Conservation (phyloP, 2,113 vertebrate genomes). For the Crotophaga sulcirostris region DNA sequence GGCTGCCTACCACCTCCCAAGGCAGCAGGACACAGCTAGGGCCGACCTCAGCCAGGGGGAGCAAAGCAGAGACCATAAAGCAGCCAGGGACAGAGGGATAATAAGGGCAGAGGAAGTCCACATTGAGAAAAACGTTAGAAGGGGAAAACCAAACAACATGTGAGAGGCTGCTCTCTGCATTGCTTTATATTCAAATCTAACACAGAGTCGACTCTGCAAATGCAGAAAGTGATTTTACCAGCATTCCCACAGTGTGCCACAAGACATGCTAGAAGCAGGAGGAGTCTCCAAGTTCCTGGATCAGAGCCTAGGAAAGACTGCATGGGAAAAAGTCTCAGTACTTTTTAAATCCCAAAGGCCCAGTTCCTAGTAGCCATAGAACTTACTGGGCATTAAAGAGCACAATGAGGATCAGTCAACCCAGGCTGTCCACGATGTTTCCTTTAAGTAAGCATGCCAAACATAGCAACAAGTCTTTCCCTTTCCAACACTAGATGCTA, state of each 20-base stretch:
- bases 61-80: neutral
- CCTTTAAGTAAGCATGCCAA: neutral
- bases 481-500: neutral
- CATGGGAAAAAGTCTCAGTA: neutral
- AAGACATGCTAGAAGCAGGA: neutral
- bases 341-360: neutral
- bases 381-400: neutral
- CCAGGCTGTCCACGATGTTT: neutral
- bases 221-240: neutral
- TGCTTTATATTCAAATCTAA: neutral
- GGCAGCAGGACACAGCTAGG: accelerated
- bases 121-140: neutral
- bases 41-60: neutral
- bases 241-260: neutral
- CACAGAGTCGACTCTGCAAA: neutral
- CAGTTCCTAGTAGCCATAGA: neutral
- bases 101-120: neutral
- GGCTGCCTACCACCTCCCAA: neutral
- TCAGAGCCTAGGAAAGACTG: neutral
- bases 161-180: neutral
- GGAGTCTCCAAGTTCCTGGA: too few relatives aligned
- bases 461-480: neutral
- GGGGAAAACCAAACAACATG: neutral
- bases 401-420: accelerated
- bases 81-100: neutral